These are phyloP conservation scores for Lynx canadensis DNA, from an alignment of 2,113 vertebrate genomes.

Conservation along the genomic window DNA sequence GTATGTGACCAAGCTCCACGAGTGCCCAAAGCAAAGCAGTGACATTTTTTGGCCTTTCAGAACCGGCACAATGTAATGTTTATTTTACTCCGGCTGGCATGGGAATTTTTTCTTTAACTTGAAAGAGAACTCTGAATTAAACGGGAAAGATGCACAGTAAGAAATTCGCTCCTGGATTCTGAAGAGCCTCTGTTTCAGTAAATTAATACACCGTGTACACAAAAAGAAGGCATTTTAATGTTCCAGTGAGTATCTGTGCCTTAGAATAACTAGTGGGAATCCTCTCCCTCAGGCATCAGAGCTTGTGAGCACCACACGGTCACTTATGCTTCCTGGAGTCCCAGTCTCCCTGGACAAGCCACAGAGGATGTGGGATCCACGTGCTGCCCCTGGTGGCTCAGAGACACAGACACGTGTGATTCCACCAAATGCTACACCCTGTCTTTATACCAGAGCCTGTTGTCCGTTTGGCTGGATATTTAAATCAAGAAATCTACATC, in stretches of 20 bases:
- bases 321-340: neutral
- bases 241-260: neutral
- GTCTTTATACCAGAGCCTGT: conserved; percentile 52
- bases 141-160: neutral
- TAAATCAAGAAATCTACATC: conserved; percentile 59
- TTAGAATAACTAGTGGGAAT: neutral
- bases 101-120: neutral
- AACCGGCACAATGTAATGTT: neutral
- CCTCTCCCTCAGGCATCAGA: neutral
- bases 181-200: neutral
- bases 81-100: neutral
- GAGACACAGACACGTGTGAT: neutral
- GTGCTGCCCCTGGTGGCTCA: neutral
- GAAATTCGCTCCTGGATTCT: neutral
- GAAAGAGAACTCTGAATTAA: conserved; percentile 47
- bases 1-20: neutral
- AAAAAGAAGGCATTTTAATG: neutral
- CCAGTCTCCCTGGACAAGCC: neutral
- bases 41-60: conserved; percentile 14
- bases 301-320: neutral
- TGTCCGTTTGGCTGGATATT: conserved; percentile 66
- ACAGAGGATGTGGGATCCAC: neutral
- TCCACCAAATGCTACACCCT: neutral
- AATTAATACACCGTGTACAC: neutral
- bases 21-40: neutral